Evolutionary conservation across 2,113 vertebrate species (phyloP).

Genomic region (Bos indicus): DNA sequence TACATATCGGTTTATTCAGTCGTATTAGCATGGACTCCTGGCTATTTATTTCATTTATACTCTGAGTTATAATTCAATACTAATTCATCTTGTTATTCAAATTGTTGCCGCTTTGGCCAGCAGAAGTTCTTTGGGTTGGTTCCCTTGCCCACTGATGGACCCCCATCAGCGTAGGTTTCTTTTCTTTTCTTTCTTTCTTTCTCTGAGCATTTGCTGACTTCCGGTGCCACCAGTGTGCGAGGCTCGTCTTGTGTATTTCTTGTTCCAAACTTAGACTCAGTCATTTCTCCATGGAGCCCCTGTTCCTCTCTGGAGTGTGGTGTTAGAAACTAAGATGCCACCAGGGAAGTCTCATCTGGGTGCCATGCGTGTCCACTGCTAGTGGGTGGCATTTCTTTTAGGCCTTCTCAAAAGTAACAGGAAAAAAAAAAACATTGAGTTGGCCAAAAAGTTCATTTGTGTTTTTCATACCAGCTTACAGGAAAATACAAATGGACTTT

Average conservation of each 20-base stretch:
- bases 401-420: background rate
- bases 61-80: background rate
- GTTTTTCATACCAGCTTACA: background rate
- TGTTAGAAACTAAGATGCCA: background rate
- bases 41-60: background rate
- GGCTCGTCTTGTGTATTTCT: background rate
- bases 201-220: background rate
- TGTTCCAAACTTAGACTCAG: background rate
- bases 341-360: background rate
- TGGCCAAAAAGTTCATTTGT: background rate
- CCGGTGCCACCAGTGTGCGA: background rate
- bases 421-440: background rate
- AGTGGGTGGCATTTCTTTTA: background rate
- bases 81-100: background rate
- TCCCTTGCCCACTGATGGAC: too few relatives aligned
- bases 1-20: too few relatives aligned
- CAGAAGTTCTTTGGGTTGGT: background rate
- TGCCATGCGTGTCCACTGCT: background rate
- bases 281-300: background rate
- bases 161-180: fast-evolving
- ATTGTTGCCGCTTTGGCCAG: fast-evolving
- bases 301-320: background rate
- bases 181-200: too few relatives aligned
- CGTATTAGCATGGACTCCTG: background rate
- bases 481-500: background rate